phyloP scores from a whole-genome alignment of 2,797 vertebrate species.

The Lithobates pipiens region DNA sequence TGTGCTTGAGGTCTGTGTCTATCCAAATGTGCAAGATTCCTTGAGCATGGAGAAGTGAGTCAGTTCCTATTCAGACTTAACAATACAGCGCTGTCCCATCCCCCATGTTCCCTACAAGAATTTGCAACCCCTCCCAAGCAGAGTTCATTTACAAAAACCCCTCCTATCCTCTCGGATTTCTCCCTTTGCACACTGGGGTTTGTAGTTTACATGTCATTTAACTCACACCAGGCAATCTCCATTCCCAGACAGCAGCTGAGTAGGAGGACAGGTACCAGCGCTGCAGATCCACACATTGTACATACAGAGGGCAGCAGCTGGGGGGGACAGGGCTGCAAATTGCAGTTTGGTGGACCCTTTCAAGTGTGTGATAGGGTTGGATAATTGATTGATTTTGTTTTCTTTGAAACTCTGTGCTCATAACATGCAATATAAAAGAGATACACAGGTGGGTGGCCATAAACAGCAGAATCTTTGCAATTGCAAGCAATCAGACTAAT shows the following conservation, averaged over 20 bases:
- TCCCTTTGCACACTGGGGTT: slow-evolving; percentile 56
- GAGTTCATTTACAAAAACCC: slow-evolving; percentile 54
- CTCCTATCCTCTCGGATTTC: slow-evolving; percentile 50
- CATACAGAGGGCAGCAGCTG: background rate
- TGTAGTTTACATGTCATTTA: slow-evolving; percentile 48
- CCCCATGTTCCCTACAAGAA: slow-evolving; percentile 59
- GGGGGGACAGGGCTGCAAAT: background rate
- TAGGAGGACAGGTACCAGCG: background rate
- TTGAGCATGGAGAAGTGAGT: slow-evolving; percentile 57
- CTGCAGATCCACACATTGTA: background rate
- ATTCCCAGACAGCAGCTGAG: background rate
- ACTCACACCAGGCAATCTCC: slow-evolving; percentile 1
- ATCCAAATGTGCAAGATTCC: slow-evolving; percentile 44
- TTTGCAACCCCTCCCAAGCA: slow-evolving; percentile 58
- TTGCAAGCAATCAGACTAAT: no score
- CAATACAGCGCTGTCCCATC: slow-evolving; percentile 55
- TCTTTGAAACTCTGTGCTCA: no score
- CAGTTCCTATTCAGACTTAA: slow-evolving; percentile 57
- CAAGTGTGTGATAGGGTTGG: no score
- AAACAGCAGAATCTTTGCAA: no score
- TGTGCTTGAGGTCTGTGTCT: slow-evolving; percentile 25
- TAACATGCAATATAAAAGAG: no score
- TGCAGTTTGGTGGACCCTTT: no score
- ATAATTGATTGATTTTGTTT: no score
- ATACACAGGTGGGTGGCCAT: no score